Evolutionary conservation across 2,888 invertebrate species (phyloP).

Genomic region (Coenonympha glycerion): DNA sequence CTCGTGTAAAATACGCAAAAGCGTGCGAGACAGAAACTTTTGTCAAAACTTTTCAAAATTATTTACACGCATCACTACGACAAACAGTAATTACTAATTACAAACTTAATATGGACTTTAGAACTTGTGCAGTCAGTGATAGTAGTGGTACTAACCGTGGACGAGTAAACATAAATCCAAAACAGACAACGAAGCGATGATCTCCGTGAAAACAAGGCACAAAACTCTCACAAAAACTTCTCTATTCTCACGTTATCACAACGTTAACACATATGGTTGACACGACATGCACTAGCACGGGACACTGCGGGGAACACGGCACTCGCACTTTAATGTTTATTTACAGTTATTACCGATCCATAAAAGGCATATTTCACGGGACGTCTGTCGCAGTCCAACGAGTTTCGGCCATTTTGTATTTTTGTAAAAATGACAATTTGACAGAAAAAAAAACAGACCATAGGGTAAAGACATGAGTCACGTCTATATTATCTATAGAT

Average conservation of each 20-base stretch:
- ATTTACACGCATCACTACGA: conserved; percentile 47
- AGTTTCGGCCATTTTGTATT: conserved; percentile 64
- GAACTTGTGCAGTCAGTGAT: not conserved
- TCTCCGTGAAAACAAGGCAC: conserved; percentile 66
- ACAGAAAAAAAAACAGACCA: not conserved
- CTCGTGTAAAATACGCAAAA: conserved; percentile 36
- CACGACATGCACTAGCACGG: conserved; percentile 55
- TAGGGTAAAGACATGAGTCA: no score
- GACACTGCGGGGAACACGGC: conserved; percentile 41
- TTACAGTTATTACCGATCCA: conserved; percentile 51
- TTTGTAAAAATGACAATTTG: not conserved
- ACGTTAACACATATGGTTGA: conserved; percentile 45
- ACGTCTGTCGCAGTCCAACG: conserved; percentile 64
- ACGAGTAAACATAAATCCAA: conserved; percentile 73
- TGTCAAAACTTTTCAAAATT: conserved; percentile 61
- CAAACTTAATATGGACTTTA: conserved; percentile 25
- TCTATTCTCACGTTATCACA: conserved; percentile 38
- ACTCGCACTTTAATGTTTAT: conserved; percentile 55
- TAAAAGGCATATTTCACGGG: conserved; percentile 48
- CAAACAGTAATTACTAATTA: conserved; percentile 22
- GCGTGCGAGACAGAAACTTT: conserved; percentile 45
- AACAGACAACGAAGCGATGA: conserved; percentile 52
- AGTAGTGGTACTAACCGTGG: conserved; percentile 51
- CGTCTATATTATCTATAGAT: no score
- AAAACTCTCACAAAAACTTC: conserved; percentile 63